phyloP scores from a whole-genome alignment of 2,797 vertebrate genomes.

The Centropyge bicolor region DNA sequence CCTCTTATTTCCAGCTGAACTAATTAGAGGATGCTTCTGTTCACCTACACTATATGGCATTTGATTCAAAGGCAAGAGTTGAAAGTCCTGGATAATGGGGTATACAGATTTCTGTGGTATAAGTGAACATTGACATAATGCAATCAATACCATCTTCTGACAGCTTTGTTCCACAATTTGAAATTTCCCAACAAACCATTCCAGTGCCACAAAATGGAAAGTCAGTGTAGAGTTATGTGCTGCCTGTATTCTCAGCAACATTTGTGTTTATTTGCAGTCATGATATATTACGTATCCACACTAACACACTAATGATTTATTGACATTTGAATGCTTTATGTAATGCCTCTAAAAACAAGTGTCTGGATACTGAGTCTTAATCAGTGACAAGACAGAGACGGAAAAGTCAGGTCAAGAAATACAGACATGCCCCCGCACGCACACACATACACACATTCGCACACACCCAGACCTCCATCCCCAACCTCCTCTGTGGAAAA shows the following conservation, averaged over 20 bases:
- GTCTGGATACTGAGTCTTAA: conserved; percentile 32
- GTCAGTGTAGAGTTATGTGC: background rate
- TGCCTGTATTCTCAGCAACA: conserved; percentile 6
- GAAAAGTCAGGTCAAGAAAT: conserved; percentile 35
- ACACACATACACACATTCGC: conserved; percentile 3
- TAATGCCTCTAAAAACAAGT: conserved; percentile 51
- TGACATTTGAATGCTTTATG: conserved; percentile 37
- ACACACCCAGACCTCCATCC: conserved; percentile 14
- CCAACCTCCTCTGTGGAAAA: conserved; percentile 53
- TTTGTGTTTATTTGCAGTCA: conserved; percentile 25
- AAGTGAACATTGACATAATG: background rate
- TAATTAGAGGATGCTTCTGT: background rate
- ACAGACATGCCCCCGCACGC: conserved; percentile 11
- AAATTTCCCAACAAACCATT: conserved; percentile 4
- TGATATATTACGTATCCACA: conserved; percentile 35
- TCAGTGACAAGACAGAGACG: conserved; percentile 46
- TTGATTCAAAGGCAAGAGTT: background rate
- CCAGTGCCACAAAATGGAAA: conserved; percentile 23
- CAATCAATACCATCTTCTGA: background rate
- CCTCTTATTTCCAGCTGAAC: background rate
- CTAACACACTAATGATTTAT: conserved; percentile 45
- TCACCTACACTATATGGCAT: background rate
- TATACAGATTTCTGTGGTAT: background rate
- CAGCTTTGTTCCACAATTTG: background rate
- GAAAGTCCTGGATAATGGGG: background rate